Percentiles rank a stretch among this genome's conserved stretches.
phyloP scores from a whole-genome alignment of 2,888 invertebrate genomes.

The Adineta ricciae region DNA sequence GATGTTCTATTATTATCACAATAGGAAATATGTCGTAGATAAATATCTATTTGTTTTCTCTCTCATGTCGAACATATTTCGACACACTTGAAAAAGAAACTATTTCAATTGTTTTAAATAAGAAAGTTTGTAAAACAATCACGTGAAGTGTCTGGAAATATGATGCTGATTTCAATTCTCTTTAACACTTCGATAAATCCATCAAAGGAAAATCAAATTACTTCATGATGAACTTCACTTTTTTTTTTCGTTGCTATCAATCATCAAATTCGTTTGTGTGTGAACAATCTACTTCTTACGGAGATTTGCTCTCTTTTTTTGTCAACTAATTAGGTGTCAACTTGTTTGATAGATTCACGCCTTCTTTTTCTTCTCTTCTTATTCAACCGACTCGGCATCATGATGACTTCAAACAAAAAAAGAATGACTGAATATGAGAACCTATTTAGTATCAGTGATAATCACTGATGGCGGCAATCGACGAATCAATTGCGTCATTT shows the following conservation, averaged over 20 bases:
- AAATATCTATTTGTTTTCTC: neutral
- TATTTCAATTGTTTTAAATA: neutral
- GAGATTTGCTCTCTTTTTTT: slow-evolving; percentile 15
- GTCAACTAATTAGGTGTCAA: slow-evolving; percentile 9
- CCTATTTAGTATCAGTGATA: slow-evolving; percentile 7
- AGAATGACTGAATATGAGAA: neutral
- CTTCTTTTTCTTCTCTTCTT: neutral
- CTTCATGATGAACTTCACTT: neutral
- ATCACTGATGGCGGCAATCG: neutral
- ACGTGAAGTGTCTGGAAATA: neutral
- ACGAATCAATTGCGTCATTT: neutral
- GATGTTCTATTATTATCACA: neutral
- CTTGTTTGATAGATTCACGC: slow-evolving; percentile 15
- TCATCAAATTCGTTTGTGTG: neutral
- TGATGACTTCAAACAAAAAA: slow-evolving; percentile 1
- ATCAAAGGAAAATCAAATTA: neutral
- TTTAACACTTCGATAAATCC: neutral
- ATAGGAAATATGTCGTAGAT: neutral
- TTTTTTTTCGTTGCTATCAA: neutral
- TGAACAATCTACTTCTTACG: slow-evolving; percentile 5
- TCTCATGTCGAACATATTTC: neutral
- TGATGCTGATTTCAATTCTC: neutral
- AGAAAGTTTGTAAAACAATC: neutral
- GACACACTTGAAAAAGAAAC: neutral
- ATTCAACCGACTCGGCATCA: neutral